These are phyloP conservation scores for Phataginus tricuspis DNA, from an alignment of 2,797 vertebrate species.

Conservation along the genomic window DNA sequence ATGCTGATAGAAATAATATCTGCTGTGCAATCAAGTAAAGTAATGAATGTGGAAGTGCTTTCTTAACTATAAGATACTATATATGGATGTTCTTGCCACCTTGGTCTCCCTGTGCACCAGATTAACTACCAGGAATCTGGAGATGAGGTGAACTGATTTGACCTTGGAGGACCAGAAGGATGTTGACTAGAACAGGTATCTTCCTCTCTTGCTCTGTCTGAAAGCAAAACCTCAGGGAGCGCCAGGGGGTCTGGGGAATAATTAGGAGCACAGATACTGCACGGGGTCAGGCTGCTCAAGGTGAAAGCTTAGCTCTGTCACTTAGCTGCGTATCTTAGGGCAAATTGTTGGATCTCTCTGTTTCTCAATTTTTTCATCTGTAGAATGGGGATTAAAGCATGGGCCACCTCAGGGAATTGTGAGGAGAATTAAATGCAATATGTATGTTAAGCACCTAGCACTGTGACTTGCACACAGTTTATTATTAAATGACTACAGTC, in stretches of 20 bases:
- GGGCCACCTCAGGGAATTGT: not conserved
- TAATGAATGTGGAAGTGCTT: not conserved
- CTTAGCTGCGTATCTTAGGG: not conserved
- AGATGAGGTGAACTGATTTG: not conserved
- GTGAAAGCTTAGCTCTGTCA: not conserved
- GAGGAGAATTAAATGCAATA: not conserved
- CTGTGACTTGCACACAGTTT: not conserved
- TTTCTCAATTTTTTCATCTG: not conserved
- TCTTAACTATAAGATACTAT: not conserved
- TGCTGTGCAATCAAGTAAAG: not conserved
- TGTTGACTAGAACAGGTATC: not conserved
- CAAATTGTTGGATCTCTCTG: not conserved
- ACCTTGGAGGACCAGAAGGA: not conserved
- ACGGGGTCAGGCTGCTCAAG: not conserved
- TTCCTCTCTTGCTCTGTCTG: not conserved
- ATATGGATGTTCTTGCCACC: not conserved
- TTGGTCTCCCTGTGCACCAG: not conserved
- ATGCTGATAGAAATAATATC: not conserved
- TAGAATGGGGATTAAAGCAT: not conserved
- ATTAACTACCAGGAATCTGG: not conserved
- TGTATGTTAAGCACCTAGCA: accelerated
- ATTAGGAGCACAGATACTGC: not conserved
- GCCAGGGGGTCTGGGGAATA: not conserved
- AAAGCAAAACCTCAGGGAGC: not conserved
- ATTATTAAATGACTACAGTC: not conserved